Evolutionary conservation across 1,140 invertebrate species (phyloP).

Genomic region (Leptinotarsa undecemlineata): DNA sequence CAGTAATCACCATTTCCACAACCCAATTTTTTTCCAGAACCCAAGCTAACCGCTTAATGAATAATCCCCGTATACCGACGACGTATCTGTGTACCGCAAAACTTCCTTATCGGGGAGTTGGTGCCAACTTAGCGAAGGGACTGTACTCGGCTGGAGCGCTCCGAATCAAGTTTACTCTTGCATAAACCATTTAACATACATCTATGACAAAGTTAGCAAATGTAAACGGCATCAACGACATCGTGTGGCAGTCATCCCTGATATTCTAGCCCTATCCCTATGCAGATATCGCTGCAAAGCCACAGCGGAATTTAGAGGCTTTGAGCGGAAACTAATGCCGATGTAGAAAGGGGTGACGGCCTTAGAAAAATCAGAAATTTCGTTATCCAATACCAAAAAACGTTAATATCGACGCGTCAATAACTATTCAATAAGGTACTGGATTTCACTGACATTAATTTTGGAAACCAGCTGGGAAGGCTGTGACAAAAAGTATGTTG

Average conservation of each 20-base stretch:
- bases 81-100: not conserved
- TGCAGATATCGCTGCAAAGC: not conserved
- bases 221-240: constrained; percentile 9
- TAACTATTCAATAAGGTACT: no score
- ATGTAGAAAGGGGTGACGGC: not conserved
- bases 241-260: not conserved
- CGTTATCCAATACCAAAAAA: no score
- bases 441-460: no score
- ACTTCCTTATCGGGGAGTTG: constrained; percentile 16
- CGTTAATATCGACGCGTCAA: no score
- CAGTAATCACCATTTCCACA: not conserved
- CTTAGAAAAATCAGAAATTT: not conserved
- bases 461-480: no score
- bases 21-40: not conserved
- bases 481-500: no score
- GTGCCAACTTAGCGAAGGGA: not conserved
- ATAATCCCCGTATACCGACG: not conserved
- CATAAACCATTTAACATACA: constrained; percentile 44
- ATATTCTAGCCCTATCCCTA: not conserved
- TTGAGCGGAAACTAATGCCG: no score
- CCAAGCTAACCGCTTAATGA: not conserved
- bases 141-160: constrained; percentile 13
- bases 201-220: constrained; percentile 37
- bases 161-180: constrained; percentile 39
- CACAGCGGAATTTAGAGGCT: no score